Evolutionary conservation across 1,140 invertebrate species (phyloP), one percentile per base, ranked within the genome.

Genomic region (Colletes gigas): DNA sequence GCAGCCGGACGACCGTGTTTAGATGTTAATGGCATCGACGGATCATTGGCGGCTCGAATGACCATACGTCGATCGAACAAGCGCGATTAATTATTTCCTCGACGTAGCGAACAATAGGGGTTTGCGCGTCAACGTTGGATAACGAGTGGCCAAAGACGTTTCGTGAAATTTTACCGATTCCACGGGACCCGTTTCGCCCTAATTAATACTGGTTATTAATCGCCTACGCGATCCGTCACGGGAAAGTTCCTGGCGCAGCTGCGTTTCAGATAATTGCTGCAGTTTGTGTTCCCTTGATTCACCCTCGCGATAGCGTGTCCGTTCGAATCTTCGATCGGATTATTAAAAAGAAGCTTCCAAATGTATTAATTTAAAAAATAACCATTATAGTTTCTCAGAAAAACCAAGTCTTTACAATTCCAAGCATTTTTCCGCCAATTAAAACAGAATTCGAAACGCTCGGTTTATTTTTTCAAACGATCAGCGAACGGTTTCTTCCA

Each of bases 171-270:
- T 82, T 84, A 88, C 81, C 79, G 68, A 85, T 86, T 81, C 50
- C 57, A 62, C 82, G 57, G 52, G 59, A 60, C 68, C 67, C 70
- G n/a, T 83, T 82, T 71, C 70, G 57, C 67, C 52, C 82, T 88
- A 89, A 89, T 87, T 88, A 88, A 88, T 89, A 82, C 72, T 69
- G 67, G 72, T 85, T 81, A 89, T 89, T 89, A 89, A 88, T 89
- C 66, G 85, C 67, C 63, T 44, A 41, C 67, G 55, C 72, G 84
- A 88, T 84, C 86, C 68, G 84, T 88, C 86, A 74, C 76, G 60
- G 30, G 81, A 85, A 89, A 89, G 82, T 89, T 89, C 84, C 84
- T 75, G 39, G 78, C 82, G 78, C 81, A 81, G 82, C 79, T 83
- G 82, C 74, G 87, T 81, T 83, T 77, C 73, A 75, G 65, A 81